A percentile compares a stretch with the other conserved stretches of the same genome.
Evolutionary conservation across 2,888 invertebrate species (phyloP).

Genomic region (Aleiodes leptofemur): DNA sequence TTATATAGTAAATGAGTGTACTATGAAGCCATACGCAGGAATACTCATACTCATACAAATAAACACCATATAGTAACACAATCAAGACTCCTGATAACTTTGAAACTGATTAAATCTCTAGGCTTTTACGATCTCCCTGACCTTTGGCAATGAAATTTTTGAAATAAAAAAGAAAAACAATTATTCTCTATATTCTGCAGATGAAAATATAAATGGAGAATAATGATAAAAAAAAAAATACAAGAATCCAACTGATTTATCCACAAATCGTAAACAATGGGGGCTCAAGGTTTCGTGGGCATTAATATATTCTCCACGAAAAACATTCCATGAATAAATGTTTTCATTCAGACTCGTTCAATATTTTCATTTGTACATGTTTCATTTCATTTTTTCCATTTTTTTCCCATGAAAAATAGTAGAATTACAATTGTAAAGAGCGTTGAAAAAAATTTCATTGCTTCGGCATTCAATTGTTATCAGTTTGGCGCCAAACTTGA

Average conservation of each 20-base stretch:
- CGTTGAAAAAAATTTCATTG: background rate
- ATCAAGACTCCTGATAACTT: conserved; percentile 10
- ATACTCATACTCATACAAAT: background rate
- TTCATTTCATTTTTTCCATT: background rate
- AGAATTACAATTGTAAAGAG: background rate
- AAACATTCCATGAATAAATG: conserved; percentile 28
- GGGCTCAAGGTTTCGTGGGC: background rate
- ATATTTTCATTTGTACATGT: background rate
- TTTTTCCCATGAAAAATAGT: background rate
- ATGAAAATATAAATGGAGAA: conserved; percentile 1
- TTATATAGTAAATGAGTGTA: too few relatives aligned
- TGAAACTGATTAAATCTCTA: background rate
- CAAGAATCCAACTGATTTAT: background rate
- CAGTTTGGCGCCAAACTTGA: conserved; percentile 23
- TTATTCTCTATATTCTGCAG: background rate
- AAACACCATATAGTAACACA: background rate
- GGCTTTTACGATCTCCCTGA: background rate
- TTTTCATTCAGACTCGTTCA: conserved; percentile 2
- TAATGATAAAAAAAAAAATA: background rate
- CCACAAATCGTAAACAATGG: conserved; percentile 16
- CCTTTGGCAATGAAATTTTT: background rate
- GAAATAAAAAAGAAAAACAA: background rate
- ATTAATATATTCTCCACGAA: conserved; percentile 29
- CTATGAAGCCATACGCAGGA: too few relatives aligned
- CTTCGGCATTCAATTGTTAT: conserved; percentile 10